These are phyloP conservation scores for Coluber constrictor DNA, from an alignment of 2,797 vertebrate species.

Conservation along the genomic window DNA sequence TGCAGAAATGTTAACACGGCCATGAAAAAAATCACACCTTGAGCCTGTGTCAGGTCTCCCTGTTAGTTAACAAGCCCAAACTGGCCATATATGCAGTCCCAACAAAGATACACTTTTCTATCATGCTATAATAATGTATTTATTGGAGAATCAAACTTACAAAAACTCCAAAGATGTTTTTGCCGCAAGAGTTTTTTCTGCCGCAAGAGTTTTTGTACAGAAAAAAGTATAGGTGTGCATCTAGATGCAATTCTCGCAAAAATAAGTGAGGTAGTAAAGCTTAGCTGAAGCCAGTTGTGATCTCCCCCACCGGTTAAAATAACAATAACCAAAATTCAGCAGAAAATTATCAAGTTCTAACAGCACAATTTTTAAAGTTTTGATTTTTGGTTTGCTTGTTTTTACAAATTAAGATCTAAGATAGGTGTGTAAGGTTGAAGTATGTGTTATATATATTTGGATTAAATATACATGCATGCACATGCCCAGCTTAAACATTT, in stretches of 20 bases:
- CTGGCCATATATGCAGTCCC: background rate
- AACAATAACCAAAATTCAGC: background rate
- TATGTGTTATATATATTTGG: background rate
- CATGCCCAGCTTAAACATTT: background rate
- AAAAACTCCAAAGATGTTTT: background rate
- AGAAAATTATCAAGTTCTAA: background rate
- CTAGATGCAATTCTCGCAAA: background rate
- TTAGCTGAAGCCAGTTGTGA: background rate
- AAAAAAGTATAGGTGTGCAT: background rate
- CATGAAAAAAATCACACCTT: constrained; percentile 17
- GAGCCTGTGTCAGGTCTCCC: background rate
- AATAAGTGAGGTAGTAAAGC: background rate
- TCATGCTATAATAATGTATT: background rate
- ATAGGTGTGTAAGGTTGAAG: background rate
- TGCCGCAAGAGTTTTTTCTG: no score
- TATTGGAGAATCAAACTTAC: background rate
- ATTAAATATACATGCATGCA: background rate
- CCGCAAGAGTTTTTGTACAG: background rate
- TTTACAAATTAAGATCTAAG: background rate
- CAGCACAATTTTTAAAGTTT: background rate
- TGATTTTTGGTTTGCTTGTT: background rate
- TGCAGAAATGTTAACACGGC: constrained; percentile 20
- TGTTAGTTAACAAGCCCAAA: background rate
- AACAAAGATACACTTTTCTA: background rate
- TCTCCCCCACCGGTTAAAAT: background rate